These are phyloP conservation scores for Abrostola tripartita DNA, from an alignment of 2,888 invertebrate species.

Conservation along the genomic window DNA sequence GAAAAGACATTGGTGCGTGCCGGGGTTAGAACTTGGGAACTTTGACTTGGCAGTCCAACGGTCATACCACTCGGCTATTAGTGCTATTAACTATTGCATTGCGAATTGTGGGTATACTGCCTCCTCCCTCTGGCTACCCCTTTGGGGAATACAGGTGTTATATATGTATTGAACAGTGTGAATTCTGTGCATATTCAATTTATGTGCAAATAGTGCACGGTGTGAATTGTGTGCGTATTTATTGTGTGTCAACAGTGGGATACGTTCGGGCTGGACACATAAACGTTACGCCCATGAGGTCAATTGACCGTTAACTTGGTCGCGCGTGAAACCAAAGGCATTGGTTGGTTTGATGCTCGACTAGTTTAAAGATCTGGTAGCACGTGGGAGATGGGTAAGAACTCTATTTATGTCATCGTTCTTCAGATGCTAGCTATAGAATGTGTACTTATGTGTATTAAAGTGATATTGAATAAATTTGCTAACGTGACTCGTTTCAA, in stretches of 20 bases:
- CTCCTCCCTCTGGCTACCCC: too few species aligned
- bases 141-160: background rate
- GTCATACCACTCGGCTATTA: too few species aligned
- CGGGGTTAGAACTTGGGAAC: too few species aligned
- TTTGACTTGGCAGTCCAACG: too few species aligned
- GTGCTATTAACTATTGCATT: too few species aligned
- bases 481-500: too few species aligned
- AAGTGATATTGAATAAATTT: too few species aligned
- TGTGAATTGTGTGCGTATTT: background rate
- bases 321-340: constrained; percentile 10
- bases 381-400: background rate
- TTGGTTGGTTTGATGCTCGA: background rate
- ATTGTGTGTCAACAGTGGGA: background rate
- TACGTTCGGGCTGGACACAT: constrained; percentile 4
- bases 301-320: constrained; percentile 20
- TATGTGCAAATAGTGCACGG: constrained; percentile 7
- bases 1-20: too few species aligned
- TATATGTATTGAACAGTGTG: background rate
- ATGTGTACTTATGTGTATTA: too few species aligned
- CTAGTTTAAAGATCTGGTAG: background rate
- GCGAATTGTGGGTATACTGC: too few species aligned
- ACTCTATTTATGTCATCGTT: too few species aligned
- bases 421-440: too few species aligned
- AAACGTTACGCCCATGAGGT: constrained; percentile 11
- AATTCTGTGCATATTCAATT: constrained; percentile 1